Base-by-base conservation (phyloP, 1,140 invertebrate genomes). In the Vanessa tameamea region DNA sequence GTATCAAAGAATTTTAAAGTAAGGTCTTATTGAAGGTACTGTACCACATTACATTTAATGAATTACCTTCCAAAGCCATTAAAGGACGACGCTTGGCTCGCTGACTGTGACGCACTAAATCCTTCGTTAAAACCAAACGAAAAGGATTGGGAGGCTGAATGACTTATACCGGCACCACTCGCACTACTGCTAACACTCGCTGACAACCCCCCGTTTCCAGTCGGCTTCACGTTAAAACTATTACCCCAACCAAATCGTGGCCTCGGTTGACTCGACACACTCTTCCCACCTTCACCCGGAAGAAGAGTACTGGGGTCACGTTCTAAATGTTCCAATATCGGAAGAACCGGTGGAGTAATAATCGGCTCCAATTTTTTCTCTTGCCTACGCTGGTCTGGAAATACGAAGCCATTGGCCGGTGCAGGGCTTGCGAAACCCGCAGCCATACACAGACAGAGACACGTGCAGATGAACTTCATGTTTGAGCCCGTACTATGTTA, bases 121-220 rank as follows among this genome's bases (percentile, higher is more conserved):
- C 90, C 90, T 72, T 91, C 82, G 69, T 89, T 92, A 75, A 92
- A 91, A 64, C 90, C 90, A 70, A 92, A 90, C 1, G 90, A 88
- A 74, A 92, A 92, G 0, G 90, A 91, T 61, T 92, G 90, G 0
- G 89, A 90, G 8, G 90, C 90, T 1, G 90, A 88, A 31, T 91
- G 90, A 66, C 89, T 91, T 14, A 82, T 73, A 11, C 88, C 87
- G 48, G 77, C 81, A 15, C 87, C 88, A 75, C 78, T 87, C 0
- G 80, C 83, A 76, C 90, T 92, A 75, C 88, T 88, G 82, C 90
- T 92, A 0, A 91, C 72, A 77, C 89, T 91, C 0, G 89, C 90
- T 1, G 87, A 80, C 23, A 92, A 55, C 3, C 90, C 90, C 0
- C 89, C 89, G 47, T 85, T 88, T 4, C 81, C 81, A 0, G 88